Percentiles rank a stretch among this genome's conserved stretches.
phyloP scores from a whole-genome alignment of 2,888 invertebrate species.

The Athalia cordata region DNA sequence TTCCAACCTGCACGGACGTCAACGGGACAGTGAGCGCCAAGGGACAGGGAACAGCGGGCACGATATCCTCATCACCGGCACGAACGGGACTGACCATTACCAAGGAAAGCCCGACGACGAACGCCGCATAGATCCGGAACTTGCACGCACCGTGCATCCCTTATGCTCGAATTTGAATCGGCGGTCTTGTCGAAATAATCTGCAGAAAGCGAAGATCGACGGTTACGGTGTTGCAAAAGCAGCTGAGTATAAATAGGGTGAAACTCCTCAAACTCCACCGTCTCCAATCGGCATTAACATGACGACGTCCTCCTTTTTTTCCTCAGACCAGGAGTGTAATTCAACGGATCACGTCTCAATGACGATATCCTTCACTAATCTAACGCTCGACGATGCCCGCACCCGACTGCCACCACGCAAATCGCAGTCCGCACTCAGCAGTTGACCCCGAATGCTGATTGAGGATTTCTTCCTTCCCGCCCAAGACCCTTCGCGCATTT shows the following conservation, averaged over 20 bases:
- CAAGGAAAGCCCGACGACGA: no score
- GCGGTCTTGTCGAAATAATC: no score
- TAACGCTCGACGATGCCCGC: slow-evolving; percentile 36
- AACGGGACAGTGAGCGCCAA: slow-evolving; percentile 6
- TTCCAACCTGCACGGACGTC: slow-evolving; percentile 45
- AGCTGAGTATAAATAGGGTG: no score
- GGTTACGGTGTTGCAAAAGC: no score
- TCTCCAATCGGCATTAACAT: no score
- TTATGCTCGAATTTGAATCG: neutral
- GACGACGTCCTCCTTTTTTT: neutral
- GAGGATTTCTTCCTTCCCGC: slow-evolving; percentile 32
- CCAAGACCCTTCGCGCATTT: slow-evolving; percentile 33
- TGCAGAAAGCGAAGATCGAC: no score
- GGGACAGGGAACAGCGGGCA: slow-evolving; percentile 46
- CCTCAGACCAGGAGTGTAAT: neutral
- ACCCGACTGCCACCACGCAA: slow-evolving; percentile 19
- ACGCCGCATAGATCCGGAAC: no score
- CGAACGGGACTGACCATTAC: no score
- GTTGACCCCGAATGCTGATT: no score
- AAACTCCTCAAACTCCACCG: no score
- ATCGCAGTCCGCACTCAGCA: neutral
- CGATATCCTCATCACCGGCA: neutral
- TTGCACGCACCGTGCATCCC: slow-evolving; percentile 5
- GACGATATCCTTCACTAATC: slow-evolving; percentile 16
- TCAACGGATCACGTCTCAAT: neutral